phyloP scores from a whole-genome alignment of 2,113 vertebrate species.

The Oncorhynchus masou region DNA sequence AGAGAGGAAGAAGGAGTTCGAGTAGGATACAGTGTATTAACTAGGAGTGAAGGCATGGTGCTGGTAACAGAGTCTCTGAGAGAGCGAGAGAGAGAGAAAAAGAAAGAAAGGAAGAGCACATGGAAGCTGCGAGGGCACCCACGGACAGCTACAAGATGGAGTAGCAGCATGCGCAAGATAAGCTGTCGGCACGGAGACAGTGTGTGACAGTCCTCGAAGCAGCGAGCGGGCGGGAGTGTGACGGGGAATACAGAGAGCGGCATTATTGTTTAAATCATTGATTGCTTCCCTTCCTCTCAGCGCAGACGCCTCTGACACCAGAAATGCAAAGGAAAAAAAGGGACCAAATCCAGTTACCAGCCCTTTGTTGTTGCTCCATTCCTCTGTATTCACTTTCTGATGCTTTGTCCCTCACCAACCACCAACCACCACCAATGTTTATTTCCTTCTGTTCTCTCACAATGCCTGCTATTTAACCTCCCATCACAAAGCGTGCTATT shows the following conservation, averaged over 20 bases:
- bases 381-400: constrained; percentile 9
- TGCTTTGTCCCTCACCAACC: constrained; percentile 10
- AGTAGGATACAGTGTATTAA: constrained; percentile 28
- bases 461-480: constrained; percentile 6
- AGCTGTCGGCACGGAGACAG: constrained; percentile 60
- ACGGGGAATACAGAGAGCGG: constrained; percentile 78
- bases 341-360: constrained; percentile 10
- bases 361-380: constrained; percentile 50
- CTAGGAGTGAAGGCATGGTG: constrained; percentile 32
- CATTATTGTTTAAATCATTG: constrained; percentile 83
- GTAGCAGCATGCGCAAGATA: constrained; percentile 60
- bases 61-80: constrained; percentile 21
- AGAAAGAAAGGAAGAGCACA: neutral
- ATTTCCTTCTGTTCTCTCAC: neutral
- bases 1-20: neutral
- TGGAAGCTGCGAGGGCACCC: neutral
- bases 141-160: constrained; percentile 64
- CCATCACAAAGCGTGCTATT: neutral
- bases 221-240: constrained; percentile 69
- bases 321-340: constrained; percentile 39
- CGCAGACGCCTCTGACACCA: constrained; percentile 39
- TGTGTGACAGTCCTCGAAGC: constrained; percentile 64
- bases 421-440: neutral
- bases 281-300: constrained; percentile 58
- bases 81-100: constrained; percentile 11